Base-by-base conservation (phyloP, 1,140 invertebrate species). In the Contarinia nasturtii region DNA sequence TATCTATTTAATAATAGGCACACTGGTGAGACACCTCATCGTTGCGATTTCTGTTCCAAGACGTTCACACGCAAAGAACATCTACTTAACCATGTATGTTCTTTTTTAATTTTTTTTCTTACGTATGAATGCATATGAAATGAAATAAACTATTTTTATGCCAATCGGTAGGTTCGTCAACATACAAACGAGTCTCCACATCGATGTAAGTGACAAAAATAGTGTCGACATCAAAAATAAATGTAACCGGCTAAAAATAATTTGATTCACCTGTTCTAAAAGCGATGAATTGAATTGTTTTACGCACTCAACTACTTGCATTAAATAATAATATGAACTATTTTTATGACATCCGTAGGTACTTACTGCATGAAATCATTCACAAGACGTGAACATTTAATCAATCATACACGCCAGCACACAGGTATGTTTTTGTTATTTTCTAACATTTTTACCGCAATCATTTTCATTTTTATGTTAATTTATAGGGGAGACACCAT, bases 21-120 rank as follows among this genome's bases (percentile, higher is more conserved):
- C 60, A 84, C 81, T 51, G 84, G 86, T 49, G 86, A 89, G 64
- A 86, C 85, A 42, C 82, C 81, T n/a, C 82, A 85, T 64, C 76
- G 80, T 40, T 86, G 82, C 59, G 80, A 83, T 63, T 85, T 83
- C 62, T 85, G 82, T 60, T 80, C 81, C 36, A 86, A 86, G 64
- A 82, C 81, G 18, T 86, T 86, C 64, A 85, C 82, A 5, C 70
- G 82, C 52, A 85, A 85, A 65, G 82, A 86, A 60, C 82, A 86
- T 63, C 69, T 86, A 51, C 62, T 84, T 55, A 86, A 86, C 62
- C 83, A 86, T 66, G 82, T 86, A 50, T 72, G 83, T n/a, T n/a
- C n/a, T n/a, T n/a, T n/a, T n/a, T n/a, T n/a, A n/a, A n/a, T n/a
- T n/a, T n/a, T n/a, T n/a, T n/a, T n/a, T n/a, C n/a, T n/a, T n/a